Evolutionary conservation across 2,113 vertebrate genomes (phyloP), one percentile per base, ranked within the genome.

Genomic region (Podilymbus podiceps): DNA sequence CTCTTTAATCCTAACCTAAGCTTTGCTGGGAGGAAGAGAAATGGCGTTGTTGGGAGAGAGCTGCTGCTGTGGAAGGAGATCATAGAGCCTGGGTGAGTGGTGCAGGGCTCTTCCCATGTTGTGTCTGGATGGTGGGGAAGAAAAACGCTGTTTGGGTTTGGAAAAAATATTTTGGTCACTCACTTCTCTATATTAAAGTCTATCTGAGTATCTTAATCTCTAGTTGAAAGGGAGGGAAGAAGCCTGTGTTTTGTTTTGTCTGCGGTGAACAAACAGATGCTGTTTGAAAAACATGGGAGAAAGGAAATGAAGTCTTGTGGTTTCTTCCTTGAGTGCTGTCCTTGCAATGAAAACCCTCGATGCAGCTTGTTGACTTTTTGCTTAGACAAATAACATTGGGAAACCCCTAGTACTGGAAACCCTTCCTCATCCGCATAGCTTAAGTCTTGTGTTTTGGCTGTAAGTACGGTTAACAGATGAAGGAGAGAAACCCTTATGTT

Each of bases 141-240:
- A 90, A 85, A 35, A 95, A 89, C 90, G 87, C 78, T 93, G 75
- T 95, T 95, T 97, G 89, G 93, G 89, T 91, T 96, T 93, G 60
- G 44, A 73, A 80, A 60, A 90, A 93, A 31, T 7, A 2, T 66
- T 90, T 91, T 88, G 85, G 75, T 85, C 68, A 17, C 64, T 80
- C 7, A 7, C 38, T 93, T 92, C 52, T 88, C 47, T 42, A 6
- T 75, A 72, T 77, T 84, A 84, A 88, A 77, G 49, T 56, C 55
- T 79, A 44, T 93, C 49, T 89, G 49, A 87, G 14, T 44, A 5
- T 83, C 91, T 85, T 91, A 73, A 94, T 93, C 81, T 95, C 3
- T 3, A 60, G 40, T 86, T 97, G 59, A 94, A 94, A 95, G 78
- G 44, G 79, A 64, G 82, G 18, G 50, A 90, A 62, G 68, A 85